Evolutionary conservation across 1,140 invertebrate species (phyloP), one percentile per base, ranked within the genome.

Genomic region (Trinorchestia longiramus): DNA sequence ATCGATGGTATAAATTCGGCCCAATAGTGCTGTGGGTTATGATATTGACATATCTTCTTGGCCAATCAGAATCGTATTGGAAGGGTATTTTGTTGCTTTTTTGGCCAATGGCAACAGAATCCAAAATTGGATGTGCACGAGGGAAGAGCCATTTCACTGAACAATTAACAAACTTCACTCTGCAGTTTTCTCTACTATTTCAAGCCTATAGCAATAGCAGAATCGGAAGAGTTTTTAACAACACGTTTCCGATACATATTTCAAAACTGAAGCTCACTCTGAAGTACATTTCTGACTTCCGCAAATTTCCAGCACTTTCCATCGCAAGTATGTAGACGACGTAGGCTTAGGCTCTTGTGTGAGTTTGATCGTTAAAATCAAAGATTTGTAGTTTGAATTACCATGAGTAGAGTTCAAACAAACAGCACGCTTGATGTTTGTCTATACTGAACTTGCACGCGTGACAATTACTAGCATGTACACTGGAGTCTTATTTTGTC

Each of bases 1-100:
- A 94, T 94, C 92, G 92, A 94, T 94, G 92, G 92, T 94, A 94
- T 94, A 94, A 94, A 94, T 94, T 94, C 43, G 92, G 92, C 92
- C 92, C 92, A 94, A 94, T 94, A 94, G 92, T 94, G 44, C 43
- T 94, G 92, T 94, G 92, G 92, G 92, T 94, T 94, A 94, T 94
- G 92, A 94, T 94, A 94, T 94, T 94, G 92, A 94, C 92, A 94
- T 44, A 94, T 94, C 92, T 94, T 94, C 92, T 94, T 94, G 92
- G 92, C 92, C 92, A 94, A 94, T 94, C 92, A 94, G 43, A 94
- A 94, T 43, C 92, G 92, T 94, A 94, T 94, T 94, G 92, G 92
- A 94, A 94, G 92, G 92, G 92, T 94, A 94, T 94, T 94, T 94
- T 94, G 92, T 44, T 94, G 92, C 92, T 94, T 94, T 94, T 90